A percentile compares a stretch with the other conserved stretches of the same genome.
Evolutionary conservation across 2,113 vertebrate genomes (phyloP).

Genomic region (Ibidorhyncha struthersii): DNA sequence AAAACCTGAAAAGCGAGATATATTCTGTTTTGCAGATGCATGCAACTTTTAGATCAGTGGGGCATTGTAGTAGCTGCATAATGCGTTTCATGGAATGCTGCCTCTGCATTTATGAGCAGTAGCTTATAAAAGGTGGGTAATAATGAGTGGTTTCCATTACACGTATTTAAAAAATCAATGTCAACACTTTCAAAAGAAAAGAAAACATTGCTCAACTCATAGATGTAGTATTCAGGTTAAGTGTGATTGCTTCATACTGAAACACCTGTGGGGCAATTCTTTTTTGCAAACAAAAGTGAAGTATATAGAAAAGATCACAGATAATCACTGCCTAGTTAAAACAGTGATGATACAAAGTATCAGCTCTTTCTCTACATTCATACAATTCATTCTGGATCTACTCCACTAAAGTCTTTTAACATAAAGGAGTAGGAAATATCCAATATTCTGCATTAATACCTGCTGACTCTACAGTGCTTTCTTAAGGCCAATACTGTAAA

Average conservation of each 20-base stretch:
- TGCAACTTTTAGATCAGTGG: slow-evolving; percentile 11
- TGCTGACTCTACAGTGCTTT: not conserved
- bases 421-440: not conserved
- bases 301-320: not conserved
- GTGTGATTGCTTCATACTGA: slow-evolving; percentile 17
- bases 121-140: slow-evolving; percentile 36
- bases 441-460: not conserved
- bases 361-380: not conserved
- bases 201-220: slow-evolving; percentile 33
- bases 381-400: not conserved
- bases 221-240: not conserved
- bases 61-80: not conserved
- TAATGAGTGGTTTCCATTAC: slow-evolving; percentile 59
- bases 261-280: not conserved
- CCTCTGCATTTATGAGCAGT: slow-evolving; percentile 42
- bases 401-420: not conserved
- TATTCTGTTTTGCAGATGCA: slow-evolving; percentile 4
- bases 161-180: slow-evolving; percentile 30
- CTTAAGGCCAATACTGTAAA: not conserved
- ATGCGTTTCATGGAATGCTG: slow-evolving; percentile 43
- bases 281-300: not conserved
- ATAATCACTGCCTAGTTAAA: not conserved
- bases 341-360: not conserved
- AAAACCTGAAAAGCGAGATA: slow-evolving; percentile 16
- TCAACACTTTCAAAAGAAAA: slow-evolving; percentile 47